A percentile compares a stretch with the other conserved stretches of the same genome.
These are phyloP conservation scores for Bryconaethiops microstoma DNA, from an alignment of 2,797 vertebrate species.

Conservation along the genomic window DNA sequence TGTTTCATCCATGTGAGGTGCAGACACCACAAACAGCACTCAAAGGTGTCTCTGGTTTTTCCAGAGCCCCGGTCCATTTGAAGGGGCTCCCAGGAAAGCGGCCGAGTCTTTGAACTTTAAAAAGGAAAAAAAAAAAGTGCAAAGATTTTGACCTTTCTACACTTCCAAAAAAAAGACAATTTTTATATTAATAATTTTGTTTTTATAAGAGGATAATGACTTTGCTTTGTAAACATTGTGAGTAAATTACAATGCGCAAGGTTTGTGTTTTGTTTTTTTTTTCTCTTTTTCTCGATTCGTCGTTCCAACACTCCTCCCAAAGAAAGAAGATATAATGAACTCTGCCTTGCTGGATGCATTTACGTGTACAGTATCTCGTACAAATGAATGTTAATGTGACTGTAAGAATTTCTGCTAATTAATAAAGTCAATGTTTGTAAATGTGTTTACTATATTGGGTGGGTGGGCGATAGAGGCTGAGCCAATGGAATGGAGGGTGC, in stretches of 20 bases:
- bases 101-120: constrained; percentile 4
- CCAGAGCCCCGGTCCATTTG: neutral
- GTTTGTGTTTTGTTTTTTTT: constrained; percentile 60
- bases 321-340: constrained; percentile 38
- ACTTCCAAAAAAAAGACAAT: constrained; percentile 50
- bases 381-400: constrained; percentile 86
- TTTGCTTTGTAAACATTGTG: constrained; percentile 47
- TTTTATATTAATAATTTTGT: constrained; percentile 46
- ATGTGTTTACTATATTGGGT: constrained; percentile 36
- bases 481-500: constrained; percentile 6
- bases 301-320: constrained; percentile 40
- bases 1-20: neutral
- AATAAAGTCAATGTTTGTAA: constrained; percentile 54
- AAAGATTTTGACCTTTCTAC: constrained; percentile 54
- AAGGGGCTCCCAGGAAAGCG: constrained; percentile 7
- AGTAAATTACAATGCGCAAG: constrained; percentile 66
- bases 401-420: constrained; percentile 75
- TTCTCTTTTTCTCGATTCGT: constrained; percentile 61
- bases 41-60: constrained; percentile 14
- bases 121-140: constrained; percentile 15
- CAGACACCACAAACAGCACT: constrained; percentile 5
- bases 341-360: constrained; percentile 54
- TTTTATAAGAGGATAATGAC: constrained; percentile 45
- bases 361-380: constrained; percentile 79
- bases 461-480: neutral